Percentiles rank a stretch among this genome's conserved stretches.
Conservation (phyloP, 2,888 invertebrate species). For the Drosophila gaucha region DNA sequence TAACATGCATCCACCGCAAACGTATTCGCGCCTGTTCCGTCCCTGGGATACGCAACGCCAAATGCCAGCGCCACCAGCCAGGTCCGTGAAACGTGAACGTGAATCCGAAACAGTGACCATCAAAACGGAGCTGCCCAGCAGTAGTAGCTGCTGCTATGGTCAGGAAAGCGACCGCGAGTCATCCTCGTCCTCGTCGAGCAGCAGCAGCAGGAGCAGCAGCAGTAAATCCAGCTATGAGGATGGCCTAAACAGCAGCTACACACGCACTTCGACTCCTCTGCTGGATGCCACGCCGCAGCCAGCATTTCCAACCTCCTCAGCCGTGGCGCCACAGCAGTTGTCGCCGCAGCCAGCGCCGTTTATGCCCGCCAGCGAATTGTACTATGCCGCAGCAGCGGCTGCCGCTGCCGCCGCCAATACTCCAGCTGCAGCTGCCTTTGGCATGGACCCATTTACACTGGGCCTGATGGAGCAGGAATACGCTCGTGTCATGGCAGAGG, state of each 20-base stretch:
- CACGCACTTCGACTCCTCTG: constrained; percentile 58
- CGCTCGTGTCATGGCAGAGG: constrained; percentile 89
- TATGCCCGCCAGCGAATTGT: constrained; percentile 57
- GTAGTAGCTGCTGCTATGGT: constrained; percentile 41
- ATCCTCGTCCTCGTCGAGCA: constrained; percentile 58
- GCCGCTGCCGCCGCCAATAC: constrained; percentile 53
- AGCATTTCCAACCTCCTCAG: constrained; percentile 29
- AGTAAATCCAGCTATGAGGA: constrained; percentile 75
- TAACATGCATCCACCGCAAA: constrained; percentile 84
- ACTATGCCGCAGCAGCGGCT: constrained; percentile 72
- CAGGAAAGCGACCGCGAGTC: constrained; percentile 73
- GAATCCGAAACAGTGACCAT: constrained; percentile 47
- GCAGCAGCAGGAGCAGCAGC: constrained; percentile 22
- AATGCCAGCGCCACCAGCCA: constrained; percentile 37
- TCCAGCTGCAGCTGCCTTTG: constrained; percentile 64
- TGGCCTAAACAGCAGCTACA: constrained; percentile 63
- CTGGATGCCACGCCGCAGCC: constrained; percentile 60
- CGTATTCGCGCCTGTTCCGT: constrained; percentile 87
- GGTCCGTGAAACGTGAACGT: constrained; percentile 56
- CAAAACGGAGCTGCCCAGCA: constrained; percentile 53
- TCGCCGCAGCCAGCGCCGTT: constrained; percentile 45
- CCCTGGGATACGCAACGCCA: constrained; percentile 86
- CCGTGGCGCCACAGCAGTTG: constrained; percentile 40
- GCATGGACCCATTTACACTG: constrained; percentile 81
- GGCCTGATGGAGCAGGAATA: constrained; percentile 89